phyloP scores from a whole-genome alignment of 92 coral and sea anemone species.

The Palythoa caribaeorum region DNA sequence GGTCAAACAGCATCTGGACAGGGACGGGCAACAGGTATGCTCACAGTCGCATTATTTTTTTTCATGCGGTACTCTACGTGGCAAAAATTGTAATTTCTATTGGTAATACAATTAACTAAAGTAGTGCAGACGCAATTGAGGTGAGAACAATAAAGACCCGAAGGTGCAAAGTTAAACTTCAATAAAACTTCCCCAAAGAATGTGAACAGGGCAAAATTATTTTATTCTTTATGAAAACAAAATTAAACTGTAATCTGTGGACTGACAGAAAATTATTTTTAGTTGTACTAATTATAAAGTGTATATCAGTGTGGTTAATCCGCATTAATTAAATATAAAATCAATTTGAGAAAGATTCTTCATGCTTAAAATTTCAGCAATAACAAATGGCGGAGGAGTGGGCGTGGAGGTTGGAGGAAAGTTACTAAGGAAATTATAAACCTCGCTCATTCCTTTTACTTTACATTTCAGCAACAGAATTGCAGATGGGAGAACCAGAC shows the following conservation, averaged over 20 bases:
- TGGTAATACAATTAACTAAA: not conserved
- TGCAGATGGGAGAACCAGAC: slow-evolving; percentile 3
- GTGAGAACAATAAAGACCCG: slow-evolving; percentile 5
- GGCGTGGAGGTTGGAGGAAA: slow-evolving; percentile 1
- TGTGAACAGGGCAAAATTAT: not conserved
- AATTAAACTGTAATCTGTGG: slow-evolving; percentile 7
- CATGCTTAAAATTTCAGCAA: slow-evolving; percentile 7
- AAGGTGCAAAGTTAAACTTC: slow-evolving; percentile 4
- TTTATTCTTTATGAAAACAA: slow-evolving; percentile 4
- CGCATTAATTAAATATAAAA: not conserved
- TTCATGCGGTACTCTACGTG: slow-evolving; percentile 5
- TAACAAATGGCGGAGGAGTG: slow-evolving; percentile 6
- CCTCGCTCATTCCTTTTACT: slow-evolving; percentile 9
- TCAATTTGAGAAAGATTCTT: slow-evolving; percentile 2
- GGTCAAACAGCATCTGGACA: slow-evolving; percentile 7
- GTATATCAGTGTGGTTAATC: not conserved
- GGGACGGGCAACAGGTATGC: slow-evolving; percentile 4
- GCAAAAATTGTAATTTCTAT: not conserved
- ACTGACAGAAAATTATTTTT: slow-evolving; percentile 1
- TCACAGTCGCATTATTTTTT: slow-evolving; percentile 3
- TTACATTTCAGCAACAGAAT: slow-evolving; percentile 7
- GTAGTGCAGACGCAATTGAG: not conserved
- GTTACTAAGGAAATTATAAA: not conserved
- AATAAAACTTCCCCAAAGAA: not conserved
- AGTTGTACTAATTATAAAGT: slow-evolving; percentile 5